phyloP scores from a whole-genome alignment of 2,888 invertebrate species.

The Coremacera marginata region DNA sequence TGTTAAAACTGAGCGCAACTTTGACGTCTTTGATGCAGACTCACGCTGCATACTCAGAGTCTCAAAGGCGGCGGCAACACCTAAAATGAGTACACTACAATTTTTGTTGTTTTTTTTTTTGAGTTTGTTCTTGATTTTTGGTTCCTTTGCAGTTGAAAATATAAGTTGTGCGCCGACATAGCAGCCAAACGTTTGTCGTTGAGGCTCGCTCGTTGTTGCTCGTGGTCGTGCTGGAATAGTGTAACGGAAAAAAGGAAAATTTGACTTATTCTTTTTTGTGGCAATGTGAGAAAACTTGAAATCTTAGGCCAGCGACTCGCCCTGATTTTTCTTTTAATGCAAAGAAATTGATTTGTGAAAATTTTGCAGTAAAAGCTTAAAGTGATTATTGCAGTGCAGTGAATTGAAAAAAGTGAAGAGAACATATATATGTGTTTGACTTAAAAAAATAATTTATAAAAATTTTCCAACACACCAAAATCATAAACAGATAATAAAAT shows the following conservation, averaged over 20 bases:
- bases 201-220: conserved; percentile 5
- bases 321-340: conserved; percentile 43
- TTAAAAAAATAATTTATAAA: not conserved
- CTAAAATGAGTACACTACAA: not conserved
- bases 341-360: not conserved
- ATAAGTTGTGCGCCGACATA: conserved; percentile 49
- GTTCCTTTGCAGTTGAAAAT: conserved; percentile 24
- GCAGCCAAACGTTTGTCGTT: conserved; percentile 27
- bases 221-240: conserved; percentile 33
- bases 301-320: conserved; percentile 46
- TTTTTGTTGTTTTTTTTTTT: not conserved
- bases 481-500: conserved; percentile 37
- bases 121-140: not conserved
- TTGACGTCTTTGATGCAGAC: too few species aligned
- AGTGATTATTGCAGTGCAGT: not conserved
- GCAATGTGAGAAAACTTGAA: not conserved
- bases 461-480: conserved; percentile 15
- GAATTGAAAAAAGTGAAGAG: not conserved
- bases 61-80: not conserved
- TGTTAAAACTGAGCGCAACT: too few species aligned
- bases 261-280: too few species aligned
- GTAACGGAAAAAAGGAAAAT: not conserved
- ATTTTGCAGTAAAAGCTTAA: not conserved
- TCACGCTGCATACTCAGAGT: too few species aligned
- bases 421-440: not conserved